Evolutionary conservation across 2,113 vertebrate species (phyloP), one percentile per base, ranked within the genome.

Genomic region (Hiodon alosoides): DNA sequence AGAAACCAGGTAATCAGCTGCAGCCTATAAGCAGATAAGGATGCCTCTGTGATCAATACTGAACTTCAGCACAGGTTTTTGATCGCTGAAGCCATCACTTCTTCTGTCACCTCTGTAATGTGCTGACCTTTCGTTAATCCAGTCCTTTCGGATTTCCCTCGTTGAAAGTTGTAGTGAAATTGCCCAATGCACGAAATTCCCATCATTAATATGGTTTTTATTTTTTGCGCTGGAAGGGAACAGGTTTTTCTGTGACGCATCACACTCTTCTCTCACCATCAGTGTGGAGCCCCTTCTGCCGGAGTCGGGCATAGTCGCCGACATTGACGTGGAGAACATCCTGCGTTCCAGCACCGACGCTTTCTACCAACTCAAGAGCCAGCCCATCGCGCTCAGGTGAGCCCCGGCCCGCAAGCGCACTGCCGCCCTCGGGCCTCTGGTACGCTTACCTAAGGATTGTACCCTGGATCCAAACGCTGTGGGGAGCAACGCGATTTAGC

Each of bases 321-420:
- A 96, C 81, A 95, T 96, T 10, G 94, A 96, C 74, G 85, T 94
- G 2, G 93, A 94, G 79, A 77, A 77, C 77, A 78, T 93, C 72
- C 77, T 93, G 17, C 80, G 87, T 1, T 86, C 91, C 1, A 89
- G 89, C 75, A 85, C 86, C 0, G 92, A 94, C 72, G 85, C 87
- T 4, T 95, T 93, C 86, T 96, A 94, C 66, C 86, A 95, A 83
- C 91, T 96, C 73, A 95, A 95, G 87, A 95, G 94, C 79, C 94
- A 95, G 74, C 94, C 94, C 72, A 86, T 92, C 75, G 81, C 78
- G 76, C 80, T 86, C 89, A 85, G 91, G 89, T 89, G 69, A 76
- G 11, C 83, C 58, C 87, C 88, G 77, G 50, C 17, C 67, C 65
- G 62, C 66, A 16, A 13, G 11, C 68, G 54, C 66, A 64, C 17